phyloP scores from a whole-genome alignment of 2,888 invertebrate species.

The Ectobius pallidus region DNA sequence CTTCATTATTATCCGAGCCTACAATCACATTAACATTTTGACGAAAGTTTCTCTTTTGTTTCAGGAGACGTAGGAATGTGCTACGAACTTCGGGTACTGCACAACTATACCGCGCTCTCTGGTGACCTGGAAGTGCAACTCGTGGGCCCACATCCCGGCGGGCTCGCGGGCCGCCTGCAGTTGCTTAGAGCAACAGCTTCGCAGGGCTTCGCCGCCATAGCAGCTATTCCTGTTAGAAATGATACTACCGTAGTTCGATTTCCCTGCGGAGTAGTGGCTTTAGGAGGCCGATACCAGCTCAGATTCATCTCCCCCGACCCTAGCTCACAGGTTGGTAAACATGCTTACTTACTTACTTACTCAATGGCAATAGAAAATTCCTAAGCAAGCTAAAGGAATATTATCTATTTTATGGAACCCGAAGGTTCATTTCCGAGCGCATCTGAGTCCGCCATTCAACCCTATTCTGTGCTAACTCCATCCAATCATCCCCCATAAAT shows the following conservation, averaged over 20 bases:
- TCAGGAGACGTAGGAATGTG: constrained; percentile 31
- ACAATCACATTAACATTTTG: too few species aligned
- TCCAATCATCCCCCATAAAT: too few species aligned
- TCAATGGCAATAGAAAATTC: too few species aligned
- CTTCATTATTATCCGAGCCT: too few species aligned
- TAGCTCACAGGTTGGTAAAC: background rate
- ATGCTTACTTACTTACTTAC: too few species aligned
- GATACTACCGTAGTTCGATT: constrained; percentile 45
- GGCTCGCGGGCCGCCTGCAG: constrained; percentile 24
- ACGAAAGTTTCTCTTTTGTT: too few species aligned
- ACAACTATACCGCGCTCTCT: constrained; percentile 76
- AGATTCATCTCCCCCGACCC: constrained; percentile 50
- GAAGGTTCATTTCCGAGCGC: too few species aligned
- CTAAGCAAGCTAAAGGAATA: too few species aligned
- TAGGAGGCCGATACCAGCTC: constrained; percentile 70
- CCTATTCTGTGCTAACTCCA: too few species aligned
- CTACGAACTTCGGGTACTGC: constrained; percentile 62
- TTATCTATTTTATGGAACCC: too few species aligned
- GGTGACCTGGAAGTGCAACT: constrained; percentile 72
- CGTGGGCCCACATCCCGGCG: constrained; percentile 59
- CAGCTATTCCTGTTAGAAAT: constrained; percentile 49
- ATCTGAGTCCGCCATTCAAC: too few species aligned
- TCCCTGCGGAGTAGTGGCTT: constrained; percentile 76
- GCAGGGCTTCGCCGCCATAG: constrained; percentile 49
- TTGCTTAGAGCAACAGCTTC: constrained; percentile 54